These are phyloP conservation scores for Lanius ludovicianus DNA, from an alignment of 2,113 vertebrate species.

Conservation along the genomic window DNA sequence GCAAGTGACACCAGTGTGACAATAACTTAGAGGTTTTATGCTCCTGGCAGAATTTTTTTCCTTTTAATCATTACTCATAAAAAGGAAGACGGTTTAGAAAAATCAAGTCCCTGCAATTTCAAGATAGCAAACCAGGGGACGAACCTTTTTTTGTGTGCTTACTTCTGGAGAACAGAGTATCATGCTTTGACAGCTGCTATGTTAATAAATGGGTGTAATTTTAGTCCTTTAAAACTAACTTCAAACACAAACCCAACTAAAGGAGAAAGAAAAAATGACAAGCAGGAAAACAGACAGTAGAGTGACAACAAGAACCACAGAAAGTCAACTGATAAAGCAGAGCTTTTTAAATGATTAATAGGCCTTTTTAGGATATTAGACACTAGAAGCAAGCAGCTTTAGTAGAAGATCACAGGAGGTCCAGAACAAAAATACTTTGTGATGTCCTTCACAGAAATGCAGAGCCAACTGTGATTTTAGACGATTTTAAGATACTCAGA, in stretches of 20 bases:
- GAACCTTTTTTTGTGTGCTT: background rate
- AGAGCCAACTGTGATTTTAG: background rate
- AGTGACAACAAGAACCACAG: background rate
- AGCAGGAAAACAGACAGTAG: background rate
- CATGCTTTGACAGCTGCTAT: conserved; percentile 4
- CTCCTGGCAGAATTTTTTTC: background rate
- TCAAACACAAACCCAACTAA: background rate
- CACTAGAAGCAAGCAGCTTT: background rate
- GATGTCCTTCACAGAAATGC: background rate
- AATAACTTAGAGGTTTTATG: background rate
- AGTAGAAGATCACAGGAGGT: background rate
- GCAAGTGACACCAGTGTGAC: background rate
- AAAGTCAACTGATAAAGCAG: background rate
- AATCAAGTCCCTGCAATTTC: background rate
- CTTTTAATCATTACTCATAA: conserved; percentile 17
- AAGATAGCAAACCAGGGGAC: background rate
- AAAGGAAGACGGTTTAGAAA: conserved; percentile 16
- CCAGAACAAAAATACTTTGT: background rate
- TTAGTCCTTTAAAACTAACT: conserved; percentile 50
- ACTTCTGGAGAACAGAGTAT: conserved; percentile 22
- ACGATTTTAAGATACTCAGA: background rate
- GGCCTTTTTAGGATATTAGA: background rate
- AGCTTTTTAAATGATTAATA: background rate
- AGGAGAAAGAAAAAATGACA: conserved; percentile 19
- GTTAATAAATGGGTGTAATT: conserved; percentile 49